These are phyloP conservation scores for Daubentonia madagascariensis DNA, from an alignment of 2,113 vertebrate species.

Conservation along the genomic window DNA sequence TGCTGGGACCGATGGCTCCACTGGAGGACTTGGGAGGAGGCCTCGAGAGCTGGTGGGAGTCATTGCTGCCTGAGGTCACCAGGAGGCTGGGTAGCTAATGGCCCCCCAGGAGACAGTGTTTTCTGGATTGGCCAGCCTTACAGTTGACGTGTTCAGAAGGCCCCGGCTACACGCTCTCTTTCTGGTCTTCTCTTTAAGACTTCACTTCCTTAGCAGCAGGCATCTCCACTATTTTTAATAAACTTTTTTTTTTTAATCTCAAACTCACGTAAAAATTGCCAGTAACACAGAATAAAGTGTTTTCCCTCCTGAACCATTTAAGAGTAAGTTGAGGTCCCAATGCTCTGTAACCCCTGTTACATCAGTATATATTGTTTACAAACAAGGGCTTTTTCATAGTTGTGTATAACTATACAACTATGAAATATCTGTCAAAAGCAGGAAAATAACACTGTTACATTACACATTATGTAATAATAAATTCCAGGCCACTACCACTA, in stretches of 20 bases:
- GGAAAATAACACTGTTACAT: neutral
- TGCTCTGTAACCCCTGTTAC: neutral
- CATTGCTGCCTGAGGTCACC: neutral
- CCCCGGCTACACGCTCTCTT: neutral
- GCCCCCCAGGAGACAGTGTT: too few relatives aligned
- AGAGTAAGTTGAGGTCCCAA: neutral
- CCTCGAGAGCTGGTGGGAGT: too few relatives aligned
- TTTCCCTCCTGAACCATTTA: neutral
- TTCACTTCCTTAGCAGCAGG: neutral
- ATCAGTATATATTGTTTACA: neutral
- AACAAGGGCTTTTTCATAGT: neutral
- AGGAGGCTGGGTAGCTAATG: neutral
- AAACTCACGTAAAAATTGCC: neutral
- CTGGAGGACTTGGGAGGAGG: too few relatives aligned
- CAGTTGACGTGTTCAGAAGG: too few relatives aligned
- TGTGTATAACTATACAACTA: neutral
- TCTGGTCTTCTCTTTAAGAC: neutral
- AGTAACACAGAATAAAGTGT: too few relatives aligned
- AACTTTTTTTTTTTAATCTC: neutral
- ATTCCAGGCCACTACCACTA: too few relatives aligned
- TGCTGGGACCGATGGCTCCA: neutral
- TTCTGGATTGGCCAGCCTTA: neutral
- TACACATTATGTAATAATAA: neutral
- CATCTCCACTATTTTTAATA: neutral
- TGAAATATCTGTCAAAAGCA: neutral